Percentiles rank a stretch among this genome's conserved stretches.
phyloP scores from a whole-genome alignment of 2,113 vertebrate genomes.

The Cinclus mexicanus region DNA sequence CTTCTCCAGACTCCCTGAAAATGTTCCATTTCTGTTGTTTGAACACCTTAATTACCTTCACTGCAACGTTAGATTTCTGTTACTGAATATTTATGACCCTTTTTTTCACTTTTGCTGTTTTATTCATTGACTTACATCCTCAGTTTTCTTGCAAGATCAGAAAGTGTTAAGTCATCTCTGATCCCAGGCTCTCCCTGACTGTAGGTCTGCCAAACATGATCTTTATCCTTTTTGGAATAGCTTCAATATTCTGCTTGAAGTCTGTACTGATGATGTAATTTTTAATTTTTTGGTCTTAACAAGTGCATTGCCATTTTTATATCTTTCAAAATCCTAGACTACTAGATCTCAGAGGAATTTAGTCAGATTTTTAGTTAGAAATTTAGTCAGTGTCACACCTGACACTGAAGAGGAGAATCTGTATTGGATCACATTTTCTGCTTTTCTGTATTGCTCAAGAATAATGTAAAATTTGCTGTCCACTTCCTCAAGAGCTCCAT shows the following conservation, averaged over 20 bases:
- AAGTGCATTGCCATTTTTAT: neutral
- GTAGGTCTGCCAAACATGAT: neutral
- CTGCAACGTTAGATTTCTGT: neutral
- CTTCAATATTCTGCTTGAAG: neutral
- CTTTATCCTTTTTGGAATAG: neutral
- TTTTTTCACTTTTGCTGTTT: neutral
- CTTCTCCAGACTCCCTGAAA: neutral
- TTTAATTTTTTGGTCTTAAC: neutral
- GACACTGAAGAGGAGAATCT: neutral
- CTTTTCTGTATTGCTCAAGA: neutral
- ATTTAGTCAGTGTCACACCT: neutral
- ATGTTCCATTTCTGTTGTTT: neutral
- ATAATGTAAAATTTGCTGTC: constrained; percentile 2
- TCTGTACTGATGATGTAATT: neutral
- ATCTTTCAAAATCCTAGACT: neutral
- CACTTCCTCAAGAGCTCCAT: neutral
- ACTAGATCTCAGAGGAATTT: neutral
- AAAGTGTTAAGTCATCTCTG: constrained; percentile 2
- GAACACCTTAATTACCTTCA: neutral
- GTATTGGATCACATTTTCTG: neutral
- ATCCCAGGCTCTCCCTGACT: neutral
- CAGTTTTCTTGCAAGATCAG: neutral
- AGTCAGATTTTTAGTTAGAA: neutral
- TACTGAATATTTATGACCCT: neutral
- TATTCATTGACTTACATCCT: neutral